Evolutionary conservation across 2,888 invertebrate genomes (phyloP), one percentile per base, ranked within the genome.

Genomic region (Drosophila sordidula): DNA sequence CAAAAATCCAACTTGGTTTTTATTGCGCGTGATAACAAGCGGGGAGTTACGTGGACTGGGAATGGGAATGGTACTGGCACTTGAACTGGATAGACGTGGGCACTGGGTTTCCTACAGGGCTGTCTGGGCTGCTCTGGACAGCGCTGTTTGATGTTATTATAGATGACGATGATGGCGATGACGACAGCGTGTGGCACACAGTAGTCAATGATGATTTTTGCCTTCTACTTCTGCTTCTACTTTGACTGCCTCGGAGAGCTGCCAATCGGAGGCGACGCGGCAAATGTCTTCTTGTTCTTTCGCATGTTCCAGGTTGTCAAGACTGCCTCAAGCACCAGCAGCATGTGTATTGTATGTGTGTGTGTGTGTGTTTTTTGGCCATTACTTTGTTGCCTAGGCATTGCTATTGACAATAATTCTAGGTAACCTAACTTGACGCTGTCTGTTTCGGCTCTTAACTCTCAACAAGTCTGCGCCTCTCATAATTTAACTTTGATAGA

Each of bases 11-110:
- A 77, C 71, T 77, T 69, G 69, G 78, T 84, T 88, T 87, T 88
- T 85, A 85, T 87, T 85, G 88, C 83, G 70, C 73, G 78, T 73
- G 88, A 85, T 85, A 87, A 85, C 88, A 87, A 85, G 83, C 71
- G 52, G 75, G 83, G 80, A 78, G 78, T 75, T 72, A 59, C 59
- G 36, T 64, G 58, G 70, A 59, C 57, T 36, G 44, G 41, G 22
- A 46, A n/a, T 32, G 57, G 47, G 57, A 34, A 34, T 12, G 41
- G 18, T 4, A 16, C 41, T 29, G 14, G 16, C 29, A 47, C 26
- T 52, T 39, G 39, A 57, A 39, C 54, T 52, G 54, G 58, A 61
- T 59, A 59, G 70, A 70, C 44, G 51, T 67, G 70, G 73, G 78
- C 66, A 63, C 49, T 78, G 65, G 69, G 63, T 58, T 74, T 63